phyloP scores from a whole-genome alignment of 23 tunicate species.

The Diplosoma virens region DNA sequence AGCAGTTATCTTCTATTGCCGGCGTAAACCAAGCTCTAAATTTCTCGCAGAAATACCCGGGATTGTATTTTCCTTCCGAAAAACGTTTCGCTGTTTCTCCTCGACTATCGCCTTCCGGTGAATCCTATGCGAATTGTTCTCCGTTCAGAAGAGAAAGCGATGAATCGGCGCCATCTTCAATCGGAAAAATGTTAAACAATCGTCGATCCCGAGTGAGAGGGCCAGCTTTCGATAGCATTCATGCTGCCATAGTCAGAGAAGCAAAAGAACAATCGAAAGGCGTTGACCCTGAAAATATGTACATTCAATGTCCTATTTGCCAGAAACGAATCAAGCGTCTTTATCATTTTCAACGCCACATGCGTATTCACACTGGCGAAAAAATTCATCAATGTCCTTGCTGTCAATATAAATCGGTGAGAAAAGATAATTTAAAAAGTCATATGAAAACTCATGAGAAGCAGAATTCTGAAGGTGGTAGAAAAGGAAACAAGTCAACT shows the following conservation, averaged over 20 bases:
- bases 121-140: neutral
- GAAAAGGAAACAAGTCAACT: constrained; percentile 24
- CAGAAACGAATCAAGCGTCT: constrained; percentile 97
- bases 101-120: neutral
- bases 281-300: constrained; percentile 98
- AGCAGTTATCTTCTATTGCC: neutral
- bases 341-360: constrained; percentile 98
- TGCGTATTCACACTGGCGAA: constrained; percentile 99
- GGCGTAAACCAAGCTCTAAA: neutral
- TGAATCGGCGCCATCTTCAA: neutral
- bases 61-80: neutral
- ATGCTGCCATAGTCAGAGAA: constrained; percentile 90
- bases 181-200: neutral
- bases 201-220: constrained; percentile 42
- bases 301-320: constrained; percentile 98
- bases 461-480: constrained; percentile 58
- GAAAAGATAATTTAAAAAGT: constrained; percentile 95
- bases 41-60: neutral
- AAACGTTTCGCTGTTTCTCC: too few species aligned
- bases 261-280: constrained; percentile 95
- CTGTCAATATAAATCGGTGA: constrained; percentile 96
- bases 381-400: constrained; percentile 95
- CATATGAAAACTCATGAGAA: constrained; percentile 99
- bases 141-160: neutral
- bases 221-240: constrained; percentile 61